These are phyloP conservation scores for Melanchra persicariae DNA, from an alignment of 2,888 invertebrate species.

Conservation along the genomic window DNA sequence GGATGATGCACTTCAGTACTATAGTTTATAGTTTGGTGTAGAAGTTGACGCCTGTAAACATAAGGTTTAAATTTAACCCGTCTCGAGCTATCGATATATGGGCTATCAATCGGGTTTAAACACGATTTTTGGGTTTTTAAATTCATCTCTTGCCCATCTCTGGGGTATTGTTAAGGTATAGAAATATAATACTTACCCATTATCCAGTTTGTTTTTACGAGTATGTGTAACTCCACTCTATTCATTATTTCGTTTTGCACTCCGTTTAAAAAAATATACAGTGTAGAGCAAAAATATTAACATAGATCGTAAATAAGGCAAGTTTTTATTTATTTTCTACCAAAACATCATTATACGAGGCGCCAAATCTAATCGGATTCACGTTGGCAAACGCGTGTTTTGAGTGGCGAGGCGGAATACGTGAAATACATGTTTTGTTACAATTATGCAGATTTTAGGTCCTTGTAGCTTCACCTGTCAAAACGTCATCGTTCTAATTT, in stretches of 20 bases:
- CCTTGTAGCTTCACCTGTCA: slow-evolving; percentile 12
- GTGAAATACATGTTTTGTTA: slow-evolving; percentile 31
- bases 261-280: slow-evolving; percentile 21
- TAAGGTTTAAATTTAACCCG: not conserved
- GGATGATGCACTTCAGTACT: slow-evolving; percentile 35
- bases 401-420: slow-evolving; percentile 19
- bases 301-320: slow-evolving; percentile 25
- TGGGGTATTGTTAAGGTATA: not conserved
- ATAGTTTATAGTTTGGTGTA: slow-evolving; percentile 8
- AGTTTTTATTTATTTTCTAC: slow-evolving; percentile 50
- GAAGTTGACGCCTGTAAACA: not conserved
- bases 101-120: not conserved
- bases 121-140: not conserved
- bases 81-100: not conserved
- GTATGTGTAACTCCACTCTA: not conserved
- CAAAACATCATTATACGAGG: slow-evolving; percentile 35
- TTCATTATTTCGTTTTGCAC: slow-evolving; percentile 7
- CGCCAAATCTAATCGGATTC: slow-evolving; percentile 56
- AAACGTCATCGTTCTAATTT: slow-evolving; percentile 8
- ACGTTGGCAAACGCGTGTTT: slow-evolving; percentile 56
- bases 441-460: slow-evolving; percentile 42
- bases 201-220: not conserved
- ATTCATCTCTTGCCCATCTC: not conserved
- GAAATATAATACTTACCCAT: not conserved
- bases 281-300: slow-evolving; percentile 9